phyloP scores from a whole-genome alignment of 2,888 invertebrate species.

The Morpho deidamia region DNA sequence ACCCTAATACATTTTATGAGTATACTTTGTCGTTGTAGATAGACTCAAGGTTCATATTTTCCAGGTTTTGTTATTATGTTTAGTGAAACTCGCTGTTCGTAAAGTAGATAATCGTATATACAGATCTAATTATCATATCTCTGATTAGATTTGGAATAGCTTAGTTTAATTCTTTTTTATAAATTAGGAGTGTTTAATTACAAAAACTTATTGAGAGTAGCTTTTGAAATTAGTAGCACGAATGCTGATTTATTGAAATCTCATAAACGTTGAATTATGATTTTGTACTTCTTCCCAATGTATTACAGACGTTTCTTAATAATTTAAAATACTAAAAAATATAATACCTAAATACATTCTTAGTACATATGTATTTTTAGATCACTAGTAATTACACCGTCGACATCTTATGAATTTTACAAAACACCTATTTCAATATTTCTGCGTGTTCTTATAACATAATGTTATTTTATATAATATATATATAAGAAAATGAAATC shows the following conservation, averaged over 20 bases:
- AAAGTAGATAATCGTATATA: not conserved
- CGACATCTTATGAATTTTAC: constrained; percentile 6
- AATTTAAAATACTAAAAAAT: too few relatives aligned
- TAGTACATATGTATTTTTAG: too few relatives aligned
- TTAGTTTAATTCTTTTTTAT: not conserved
- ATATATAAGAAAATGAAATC: not conserved
- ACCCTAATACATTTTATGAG: constrained; percentile 20
- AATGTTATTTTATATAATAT: not conserved
- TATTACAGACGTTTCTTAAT: too few relatives aligned
- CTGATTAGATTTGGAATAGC: not conserved
- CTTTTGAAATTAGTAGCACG: too few relatives aligned
- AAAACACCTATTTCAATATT: constrained; percentile 2
- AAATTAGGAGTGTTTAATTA: not conserved
- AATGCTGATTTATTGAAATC: too few relatives aligned
- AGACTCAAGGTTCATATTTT: constrained; percentile 12
- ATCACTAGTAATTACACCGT: not conserved
- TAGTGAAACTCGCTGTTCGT: not conserved
- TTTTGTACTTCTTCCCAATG: too few relatives aligned
- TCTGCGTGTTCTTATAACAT: not conserved
- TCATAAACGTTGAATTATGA: too few relatives aligned
- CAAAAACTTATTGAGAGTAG: not conserved
- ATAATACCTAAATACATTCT: too few relatives aligned
- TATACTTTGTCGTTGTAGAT: constrained; percentile 24
- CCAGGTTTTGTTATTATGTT: constrained; percentile 12
- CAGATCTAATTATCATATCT: not conserved